Conservation (phyloP, 2,113 vertebrate species). For the Peromyscus leucopus region DNA sequence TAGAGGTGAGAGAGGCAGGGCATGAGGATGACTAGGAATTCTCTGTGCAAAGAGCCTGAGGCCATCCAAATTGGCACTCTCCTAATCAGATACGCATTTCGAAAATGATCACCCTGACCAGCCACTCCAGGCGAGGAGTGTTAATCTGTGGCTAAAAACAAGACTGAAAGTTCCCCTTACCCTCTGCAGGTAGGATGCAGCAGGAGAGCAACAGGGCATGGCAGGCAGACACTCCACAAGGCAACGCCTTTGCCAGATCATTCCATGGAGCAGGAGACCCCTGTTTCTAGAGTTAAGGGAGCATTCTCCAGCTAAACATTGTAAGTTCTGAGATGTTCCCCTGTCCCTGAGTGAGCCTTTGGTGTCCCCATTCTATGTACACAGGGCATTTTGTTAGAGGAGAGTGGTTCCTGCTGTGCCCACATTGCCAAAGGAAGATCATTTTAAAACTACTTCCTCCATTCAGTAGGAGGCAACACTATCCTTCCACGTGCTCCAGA, state of each 20-base stretch:
- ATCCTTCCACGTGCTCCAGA: background rate
- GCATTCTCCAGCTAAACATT: background rate
- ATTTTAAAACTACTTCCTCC: background rate
- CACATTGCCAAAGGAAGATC: background rate
- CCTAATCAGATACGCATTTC: background rate
- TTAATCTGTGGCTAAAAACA: background rate
- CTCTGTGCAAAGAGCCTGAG: background rate
- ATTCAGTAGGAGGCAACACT: background rate
- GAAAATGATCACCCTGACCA: background rate
- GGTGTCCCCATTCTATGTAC: background rate
- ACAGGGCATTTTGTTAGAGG: background rate
- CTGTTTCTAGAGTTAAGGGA: background rate
- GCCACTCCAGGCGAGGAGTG: background rate
- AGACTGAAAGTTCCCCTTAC: background rate
- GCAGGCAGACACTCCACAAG: background rate
- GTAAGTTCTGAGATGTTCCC: rapidly evolving
- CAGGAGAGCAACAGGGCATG: rapidly evolving
- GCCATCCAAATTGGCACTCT: background rate
- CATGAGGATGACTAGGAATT: rapidly evolving
- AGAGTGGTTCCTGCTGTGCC: background rate
- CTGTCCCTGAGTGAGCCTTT: background rate
- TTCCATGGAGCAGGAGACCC: rapidly evolving
- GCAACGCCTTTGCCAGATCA: background rate
- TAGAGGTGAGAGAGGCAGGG: background rate
- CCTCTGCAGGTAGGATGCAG: background rate